Percentiles rank a stretch among this genome's conserved stretches.
Conservation (phyloP, 1,140 invertebrate genomes). For the Trichomalopsis sarcophagae region DNA sequence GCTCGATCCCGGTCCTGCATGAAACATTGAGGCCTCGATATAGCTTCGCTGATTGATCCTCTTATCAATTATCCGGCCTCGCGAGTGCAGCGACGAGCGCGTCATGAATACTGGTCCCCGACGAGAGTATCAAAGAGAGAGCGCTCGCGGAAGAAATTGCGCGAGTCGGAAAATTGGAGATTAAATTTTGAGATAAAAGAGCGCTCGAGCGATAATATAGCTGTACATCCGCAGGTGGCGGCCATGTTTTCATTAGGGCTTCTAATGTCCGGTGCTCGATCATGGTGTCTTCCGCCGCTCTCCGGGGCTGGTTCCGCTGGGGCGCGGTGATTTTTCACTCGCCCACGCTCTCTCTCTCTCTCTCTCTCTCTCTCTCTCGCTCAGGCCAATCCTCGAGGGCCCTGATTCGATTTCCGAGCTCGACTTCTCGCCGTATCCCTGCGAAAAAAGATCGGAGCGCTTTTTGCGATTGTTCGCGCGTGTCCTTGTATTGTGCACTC, state of each 20-base stretch:
- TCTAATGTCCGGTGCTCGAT: slow-evolving; percentile 68
- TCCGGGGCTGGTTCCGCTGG: slow-evolving; percentile 19
- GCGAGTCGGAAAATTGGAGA: not conserved
- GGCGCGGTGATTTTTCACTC: slow-evolving; percentile 68
- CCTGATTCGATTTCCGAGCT: slow-evolving; percentile 62
- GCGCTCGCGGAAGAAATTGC: not conserved
- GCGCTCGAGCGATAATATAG: not conserved
- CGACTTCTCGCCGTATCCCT: slow-evolving; percentile 51
- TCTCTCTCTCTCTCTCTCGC: not conserved
- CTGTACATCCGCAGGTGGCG: slow-evolving; percentile 53
- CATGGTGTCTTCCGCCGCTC: slow-evolving; percentile 61
- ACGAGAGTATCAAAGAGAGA: not conserved
- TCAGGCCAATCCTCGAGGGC: slow-evolving; percentile 60
- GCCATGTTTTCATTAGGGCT: slow-evolving; percentile 70
- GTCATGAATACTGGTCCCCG: too few species aligned
- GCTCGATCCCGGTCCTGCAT: not conserved
- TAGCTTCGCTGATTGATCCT: not conserved
- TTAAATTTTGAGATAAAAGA: slow-evolving; percentile 32
- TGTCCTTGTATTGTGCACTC: not conserved
- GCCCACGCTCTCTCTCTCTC: slow-evolving; percentile 53
- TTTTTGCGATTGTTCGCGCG: not conserved
- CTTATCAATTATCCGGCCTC: not conserved
- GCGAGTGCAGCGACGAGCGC: too few species aligned
- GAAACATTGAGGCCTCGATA: not conserved
- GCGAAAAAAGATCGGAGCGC: not conserved